phyloP scores from a whole-genome alignment of 1,140 invertebrate species.

The Drosophila aff. region DNA sequence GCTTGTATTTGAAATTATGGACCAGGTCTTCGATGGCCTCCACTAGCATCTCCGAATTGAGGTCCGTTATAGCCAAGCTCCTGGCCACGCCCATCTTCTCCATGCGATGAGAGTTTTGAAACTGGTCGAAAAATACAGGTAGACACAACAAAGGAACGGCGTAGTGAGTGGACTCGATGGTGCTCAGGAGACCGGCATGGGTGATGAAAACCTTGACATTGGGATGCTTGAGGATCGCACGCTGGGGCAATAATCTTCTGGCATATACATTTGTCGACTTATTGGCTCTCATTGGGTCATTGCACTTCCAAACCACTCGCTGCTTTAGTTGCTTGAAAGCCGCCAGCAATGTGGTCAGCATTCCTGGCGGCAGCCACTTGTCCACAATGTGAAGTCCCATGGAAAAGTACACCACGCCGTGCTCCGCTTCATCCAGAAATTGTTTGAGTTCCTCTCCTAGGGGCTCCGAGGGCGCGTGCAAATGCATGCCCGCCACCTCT shows the following conservation, averaged over 20 bases:
- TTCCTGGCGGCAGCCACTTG: slow-evolving; percentile 85
- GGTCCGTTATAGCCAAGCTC: background rate
- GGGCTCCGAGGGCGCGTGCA: slow-evolving; percentile 72
- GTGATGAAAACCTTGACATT: slow-evolving; percentile 86
- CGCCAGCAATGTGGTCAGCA: slow-evolving; percentile 54
- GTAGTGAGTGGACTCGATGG: slow-evolving; percentile 85
- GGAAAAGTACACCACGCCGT: slow-evolving; percentile 87
- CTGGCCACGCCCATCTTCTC: slow-evolving; percentile 86
- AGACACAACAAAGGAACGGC: slow-evolving; percentile 53
- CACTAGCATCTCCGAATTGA: slow-evolving; percentile 11
- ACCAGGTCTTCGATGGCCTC: slow-evolving; percentile 33
- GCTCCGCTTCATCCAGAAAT: slow-evolving; percentile 86
- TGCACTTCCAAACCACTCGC: slow-evolving; percentile 86
- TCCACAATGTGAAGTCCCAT: slow-evolving; percentile 87
- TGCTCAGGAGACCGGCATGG: slow-evolving; percentile 86
- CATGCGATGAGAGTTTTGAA: slow-evolving; percentile 55
- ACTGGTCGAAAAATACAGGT: slow-evolving; percentile 63
- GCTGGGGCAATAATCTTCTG: slow-evolving; percentile 86
- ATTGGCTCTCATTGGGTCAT: slow-evolving; percentile 64
- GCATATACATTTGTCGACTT: slow-evolving; percentile 88
- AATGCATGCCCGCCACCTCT: slow-evolving; percentile 87
- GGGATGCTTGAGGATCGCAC: slow-evolving; percentile 85
- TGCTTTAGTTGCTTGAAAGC: slow-evolving; percentile 63
- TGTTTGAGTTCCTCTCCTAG: slow-evolving; percentile 78
- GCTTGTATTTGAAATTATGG: slow-evolving; percentile 29